Percentiles rank a stretch among this genome's conserved stretches.
phyloP scores from a whole-genome alignment of 1,140 invertebrate genomes.

The Thereuonema tuberculata region DNA sequence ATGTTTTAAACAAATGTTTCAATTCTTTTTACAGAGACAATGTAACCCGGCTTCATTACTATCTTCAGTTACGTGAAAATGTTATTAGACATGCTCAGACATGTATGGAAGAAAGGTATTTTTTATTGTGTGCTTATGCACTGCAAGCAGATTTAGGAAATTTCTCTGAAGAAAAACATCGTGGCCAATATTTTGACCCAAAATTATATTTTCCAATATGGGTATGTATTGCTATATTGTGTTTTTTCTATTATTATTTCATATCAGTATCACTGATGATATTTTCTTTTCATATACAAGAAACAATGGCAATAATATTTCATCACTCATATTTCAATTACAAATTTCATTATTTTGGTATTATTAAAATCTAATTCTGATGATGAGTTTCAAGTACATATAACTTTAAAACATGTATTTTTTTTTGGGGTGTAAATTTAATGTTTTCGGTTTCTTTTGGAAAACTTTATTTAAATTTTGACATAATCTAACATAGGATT shows the following conservation, averaged over 20 bases:
- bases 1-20: too few relatives aligned
- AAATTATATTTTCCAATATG: conserved; percentile 61
- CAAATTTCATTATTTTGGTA: too few relatives aligned
- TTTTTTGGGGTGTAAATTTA: too few relatives aligned
- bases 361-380: too few relatives aligned
- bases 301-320: too few relatives aligned
- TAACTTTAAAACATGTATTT: too few relatives aligned
- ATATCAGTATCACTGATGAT: not conserved
- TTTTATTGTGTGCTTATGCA: conserved; percentile 67
- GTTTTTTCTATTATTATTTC: conserved; percentile 1
- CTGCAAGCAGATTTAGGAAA: conserved; percentile 85
- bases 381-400: too few relatives aligned
- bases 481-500: too few relatives aligned
- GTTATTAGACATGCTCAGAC: conserved; percentile 40
- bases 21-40: conserved; percentile 51
- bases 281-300: not conserved
- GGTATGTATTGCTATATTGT: conserved; percentile 32
- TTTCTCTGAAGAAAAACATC: conserved; percentile 31
- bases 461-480: too few relatives aligned
- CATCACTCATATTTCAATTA: too few relatives aligned
- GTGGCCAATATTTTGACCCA: conserved; percentile 42
- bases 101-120: conserved; percentile 48
- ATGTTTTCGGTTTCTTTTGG: too few relatives aligned
- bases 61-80: conserved; percentile 83
- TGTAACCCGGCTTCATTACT: conserved; percentile 79